Evolutionary conservation across 2,888 invertebrate genomes (phyloP), one percentile per base, ranked within the genome.

Genomic region (Spilarctia lutea): DNA sequence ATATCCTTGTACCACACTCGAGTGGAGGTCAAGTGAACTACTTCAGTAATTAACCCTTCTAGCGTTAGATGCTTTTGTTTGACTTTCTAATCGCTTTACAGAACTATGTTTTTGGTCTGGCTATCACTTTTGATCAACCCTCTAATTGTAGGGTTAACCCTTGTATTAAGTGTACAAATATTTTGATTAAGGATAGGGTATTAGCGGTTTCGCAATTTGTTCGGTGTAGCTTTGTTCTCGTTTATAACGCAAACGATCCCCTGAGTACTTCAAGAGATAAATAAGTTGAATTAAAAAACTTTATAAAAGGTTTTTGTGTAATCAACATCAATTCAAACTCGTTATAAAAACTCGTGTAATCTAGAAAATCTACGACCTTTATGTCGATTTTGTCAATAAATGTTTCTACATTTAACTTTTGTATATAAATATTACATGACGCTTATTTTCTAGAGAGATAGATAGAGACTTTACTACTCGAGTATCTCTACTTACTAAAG

Each of bases 31-130:
- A 84, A 85, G 81, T 83, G 81, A 83, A 79, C 81, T 74, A 79
- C 75, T 79, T 80, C 82, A 68, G 87, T 88, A 89, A 90, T 89
- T 90, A 89, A 88, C 87, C 83, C 82, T 81, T 81, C 30, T 65
- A 48, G 71, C 76, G 76, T 76, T 74, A 72, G 68, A 73, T 77
- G 83, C 83, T 84, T 86, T 90, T 90, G 89, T 90, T 90, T 89
- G 85, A 83, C 86, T 89, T 89, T 87, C 86, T 89, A 90, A 91
- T 90, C 88, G 86, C 85, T 78, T 56, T 35, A 84, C 86, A 82
- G 78, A 86, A 85, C 86, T 85, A 82, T 82, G 85, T 84, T 83
- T 81, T 79, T 80, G 83, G 81, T 79, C 82, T 79, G 81, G 68
- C 82, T 79, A 83, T 84, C 75, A 80, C 65, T 73, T 76, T 42